Percentiles rank a stretch among this genome's conserved stretches.
These are phyloP conservation scores for Thecophora atra DNA, from an alignment of 2,888 invertebrate species.

Conservation along the genomic window DNA sequence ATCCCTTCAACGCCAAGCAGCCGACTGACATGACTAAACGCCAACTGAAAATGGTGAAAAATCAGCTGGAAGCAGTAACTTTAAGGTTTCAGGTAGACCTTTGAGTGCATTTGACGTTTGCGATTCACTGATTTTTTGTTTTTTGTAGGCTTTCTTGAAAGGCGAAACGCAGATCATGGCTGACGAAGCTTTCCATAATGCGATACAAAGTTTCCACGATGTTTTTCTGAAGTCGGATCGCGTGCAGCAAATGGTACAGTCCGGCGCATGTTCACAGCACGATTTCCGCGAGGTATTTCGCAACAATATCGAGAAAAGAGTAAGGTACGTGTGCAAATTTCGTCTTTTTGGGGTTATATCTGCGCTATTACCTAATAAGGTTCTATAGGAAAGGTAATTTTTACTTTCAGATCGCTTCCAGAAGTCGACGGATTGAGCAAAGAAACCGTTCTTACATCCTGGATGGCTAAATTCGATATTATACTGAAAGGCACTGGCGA, in stretches of 20 bases:
- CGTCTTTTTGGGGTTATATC: too few relatives aligned
- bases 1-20: constrained; percentile 99
- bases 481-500: constrained; percentile 93
- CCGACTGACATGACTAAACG: constrained; percentile 97
- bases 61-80: constrained; percentile 93
- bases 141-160: constrained; percentile 87
- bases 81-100: constrained; percentile 87
- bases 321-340: constrained; percentile 72
- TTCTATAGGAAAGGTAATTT: not conserved
- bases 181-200: constrained; percentile 98
- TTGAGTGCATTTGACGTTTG: not conserved
- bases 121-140: not conserved
- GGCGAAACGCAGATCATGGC: constrained; percentile 98
- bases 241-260: constrained; percentile 94
- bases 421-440: constrained; percentile 99
- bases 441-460: constrained; percentile 97
- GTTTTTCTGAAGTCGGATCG: constrained; percentile 97
- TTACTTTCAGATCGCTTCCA: constrained; percentile 81
- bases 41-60: constrained; percentile 94
- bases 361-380: not conserved
- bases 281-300: constrained; percentile 99
- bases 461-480: constrained; percentile 99
- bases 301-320: constrained; percentile 98
- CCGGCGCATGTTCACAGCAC: constrained; percentile 97
- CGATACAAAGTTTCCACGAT: constrained; percentile 94